phyloP scores from a whole-genome alignment of 2,113 vertebrate species.

The Antechinus flavipes region DNA sequence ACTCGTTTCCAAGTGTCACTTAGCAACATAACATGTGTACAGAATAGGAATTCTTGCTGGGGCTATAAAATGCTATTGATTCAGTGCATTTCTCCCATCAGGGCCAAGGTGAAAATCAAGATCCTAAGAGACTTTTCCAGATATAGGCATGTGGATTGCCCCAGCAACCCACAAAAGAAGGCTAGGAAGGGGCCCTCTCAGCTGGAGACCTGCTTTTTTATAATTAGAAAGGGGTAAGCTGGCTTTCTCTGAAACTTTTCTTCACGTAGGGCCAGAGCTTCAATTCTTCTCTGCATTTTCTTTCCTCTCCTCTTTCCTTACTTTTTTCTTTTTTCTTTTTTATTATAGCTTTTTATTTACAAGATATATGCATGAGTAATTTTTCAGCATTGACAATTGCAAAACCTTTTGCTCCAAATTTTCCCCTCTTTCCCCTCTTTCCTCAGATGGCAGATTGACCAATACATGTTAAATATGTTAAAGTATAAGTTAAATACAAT shows the following conservation, averaged over 20 bases:
- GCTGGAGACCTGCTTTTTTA: not conserved
- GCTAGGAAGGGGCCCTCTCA: not conserved
- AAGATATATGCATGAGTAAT: no score
- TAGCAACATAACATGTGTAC: constrained; percentile 71
- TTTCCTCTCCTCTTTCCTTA: not conserved
- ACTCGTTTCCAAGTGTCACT: constrained; percentile 77
- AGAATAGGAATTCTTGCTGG: constrained; percentile 67
- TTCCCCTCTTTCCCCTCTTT: no score
- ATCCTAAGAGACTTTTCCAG: not conserved
- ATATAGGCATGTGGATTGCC: not conserved
- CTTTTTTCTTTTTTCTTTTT: not conserved
- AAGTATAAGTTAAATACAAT: no score
- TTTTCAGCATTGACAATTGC: no score
- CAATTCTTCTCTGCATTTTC: not conserved
- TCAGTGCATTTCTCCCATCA: not conserved
- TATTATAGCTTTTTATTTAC: no score
- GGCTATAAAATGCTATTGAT: constrained; percentile 48
- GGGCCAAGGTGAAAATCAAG: not conserved
- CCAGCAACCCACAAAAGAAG: not conserved
- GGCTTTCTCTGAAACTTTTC: not conserved
- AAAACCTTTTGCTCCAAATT: no score
- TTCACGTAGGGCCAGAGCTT: not conserved
- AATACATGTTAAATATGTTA: no score
- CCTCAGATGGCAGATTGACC: no score
- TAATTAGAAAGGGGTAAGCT: not conserved